Conservation (phyloP, 2,797 vertebrate genomes). For the Sylvia borin region DNA sequence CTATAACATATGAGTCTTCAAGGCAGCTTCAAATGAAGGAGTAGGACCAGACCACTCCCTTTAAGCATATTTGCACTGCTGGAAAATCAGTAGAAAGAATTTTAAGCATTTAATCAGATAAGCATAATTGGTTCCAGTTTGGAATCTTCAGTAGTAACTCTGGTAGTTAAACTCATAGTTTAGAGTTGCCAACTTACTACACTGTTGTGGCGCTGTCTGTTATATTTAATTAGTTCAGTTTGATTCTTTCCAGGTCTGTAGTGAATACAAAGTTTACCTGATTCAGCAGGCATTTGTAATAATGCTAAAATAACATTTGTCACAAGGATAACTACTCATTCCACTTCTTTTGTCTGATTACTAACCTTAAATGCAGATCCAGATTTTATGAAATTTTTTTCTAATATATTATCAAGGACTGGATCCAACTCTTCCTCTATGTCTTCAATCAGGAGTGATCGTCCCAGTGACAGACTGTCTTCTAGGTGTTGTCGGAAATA, state of each 20-base stretch:
- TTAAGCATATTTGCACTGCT: not conserved
- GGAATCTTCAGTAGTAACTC: not conserved
- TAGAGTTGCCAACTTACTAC: not conserved
- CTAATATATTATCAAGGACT: constrained; percentile 78
- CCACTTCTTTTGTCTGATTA: not conserved
- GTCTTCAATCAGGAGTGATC: constrained; percentile 80
- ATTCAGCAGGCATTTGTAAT: not conserved
- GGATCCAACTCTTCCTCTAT: constrained; percentile 79
- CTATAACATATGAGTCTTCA: not conserved
- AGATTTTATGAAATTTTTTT: constrained; percentile 82
- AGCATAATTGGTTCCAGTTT: not conserved
- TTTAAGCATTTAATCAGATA: not conserved
- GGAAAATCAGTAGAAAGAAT: not conserved
- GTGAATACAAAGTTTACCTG: not conserved
- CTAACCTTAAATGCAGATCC: constrained; percentile 77
- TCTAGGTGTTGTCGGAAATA: constrained; percentile 80
- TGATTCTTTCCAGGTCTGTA: not conserved
- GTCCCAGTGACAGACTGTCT: constrained; percentile 77
- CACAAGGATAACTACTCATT: not conserved
- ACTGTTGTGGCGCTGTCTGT: not conserved
- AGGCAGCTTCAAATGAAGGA: not conserved
- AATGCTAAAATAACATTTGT: not conserved
- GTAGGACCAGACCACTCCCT: not conserved
- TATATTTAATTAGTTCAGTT: not conserved
- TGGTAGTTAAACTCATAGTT: not conserved